Base-by-base conservation (phyloP, 1,140 invertebrate genomes). In the Drosophila persimilis region DNA sequence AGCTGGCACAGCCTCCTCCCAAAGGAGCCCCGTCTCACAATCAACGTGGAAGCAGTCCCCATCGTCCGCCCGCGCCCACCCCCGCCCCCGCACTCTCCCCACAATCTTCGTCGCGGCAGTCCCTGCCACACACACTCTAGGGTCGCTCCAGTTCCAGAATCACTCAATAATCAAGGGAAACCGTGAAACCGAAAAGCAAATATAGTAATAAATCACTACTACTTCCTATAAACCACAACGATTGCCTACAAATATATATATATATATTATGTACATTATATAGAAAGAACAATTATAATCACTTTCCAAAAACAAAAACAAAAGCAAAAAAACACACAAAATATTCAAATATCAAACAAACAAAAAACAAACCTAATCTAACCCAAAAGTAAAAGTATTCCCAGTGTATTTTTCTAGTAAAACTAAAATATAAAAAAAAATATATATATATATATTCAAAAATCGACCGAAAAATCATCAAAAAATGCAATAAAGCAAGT, bases 351-450 rank as follows among this genome's bases (percentile, higher is more conserved):
- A 84, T 85, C 80, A 85, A 85, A 72, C 55, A 57, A 35, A 35
- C 31, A 35, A 73, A 71, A 57, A 35, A 35, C 11, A 73, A 71
- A 59, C 63, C 77, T 80, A 65, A 77, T 73, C 63, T 85, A 70
- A 80, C 64, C 73, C 65, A 73, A 77, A 63, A 78, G 63, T 78
- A 56, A 63, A 74, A 67, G 67, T 59, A 75, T 66, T 75, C 81
- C 79, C 81, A 86, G 81, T 86, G 81, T 86, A 86, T 86, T 86
- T 86, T 86, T 86, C 81, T 86, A 86, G 77, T 86, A 86, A 86
- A 85, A 86, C 73, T 80, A 80, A 76, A 58, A 62, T 43, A 69
- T 61, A 29, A 66, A 73, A 75, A 59, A 55, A 59, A 59, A 55
- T 17, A 59, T 43, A 59, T 5, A 39, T 13, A 11, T 13, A 39